Base-by-base conservation (phyloP, 2,888 invertebrate species). In the Latheticus oryzae region DNA sequence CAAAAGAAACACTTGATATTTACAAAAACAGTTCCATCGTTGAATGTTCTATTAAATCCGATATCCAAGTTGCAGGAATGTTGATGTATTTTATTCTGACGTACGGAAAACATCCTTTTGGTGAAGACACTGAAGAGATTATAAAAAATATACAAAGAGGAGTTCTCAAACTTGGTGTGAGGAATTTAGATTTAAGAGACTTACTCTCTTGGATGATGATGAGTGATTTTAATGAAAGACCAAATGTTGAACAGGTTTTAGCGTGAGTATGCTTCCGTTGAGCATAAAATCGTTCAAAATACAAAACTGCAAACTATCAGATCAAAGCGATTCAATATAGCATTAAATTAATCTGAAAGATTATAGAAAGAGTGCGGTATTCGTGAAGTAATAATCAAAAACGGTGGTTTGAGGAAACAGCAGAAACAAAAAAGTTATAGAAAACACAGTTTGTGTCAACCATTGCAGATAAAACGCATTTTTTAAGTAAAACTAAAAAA, bases 51-150 rank as follows among this genome's bases (percentile, higher is more conserved):
- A 64, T 70, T 16, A 67, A 71, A 23, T 76, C 79, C 1, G 80
- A 80, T 64, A 72, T 79, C 11, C 78, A 78, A 70, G 75, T 77
- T 7, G 74, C 78, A 45, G 79, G 75, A 5, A 77, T 78, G 73
- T 45, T 78, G 12, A 65, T 78, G n/a, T 78, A 79, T 60, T 80
- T 76, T 61, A 70, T 78, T n/a, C 58, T 76, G 21, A 76, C 77
- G 3, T 73, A 73, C 5, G 80, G 80, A 1, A 63, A 71, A 2
- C 80, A 80, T 65, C 79, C 79, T 0, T 80, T 74, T 47, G 80
- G 80, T 2, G 65, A 68, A 3, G 71, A 69, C 4, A 68, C 76
- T 30, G 64, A 67, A 2, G 74, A 76, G 5, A 79, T 80, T 11
- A 58, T 79, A 16, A 71, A 72, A 40, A 77, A 78, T 11, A 33